These are phyloP conservation scores for Ptilorrhoa leucosticta DNA, from an alignment of 2,113 vertebrate genomes.

Conservation along the genomic window DNA sequence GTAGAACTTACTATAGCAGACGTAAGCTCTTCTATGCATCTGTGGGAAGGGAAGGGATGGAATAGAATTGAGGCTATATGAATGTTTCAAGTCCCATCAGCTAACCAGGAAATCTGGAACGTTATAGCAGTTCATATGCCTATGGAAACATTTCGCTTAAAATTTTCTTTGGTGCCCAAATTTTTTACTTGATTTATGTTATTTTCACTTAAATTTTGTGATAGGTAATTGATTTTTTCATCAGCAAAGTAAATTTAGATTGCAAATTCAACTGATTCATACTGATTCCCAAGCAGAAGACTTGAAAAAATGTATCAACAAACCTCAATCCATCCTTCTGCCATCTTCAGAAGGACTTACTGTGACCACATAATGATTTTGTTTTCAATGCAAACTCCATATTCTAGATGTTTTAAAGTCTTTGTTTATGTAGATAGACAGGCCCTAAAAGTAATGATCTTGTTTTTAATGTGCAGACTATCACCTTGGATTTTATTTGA, in stretches of 20 bases:
- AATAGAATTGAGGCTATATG: neutral
- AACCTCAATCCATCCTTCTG: neutral
- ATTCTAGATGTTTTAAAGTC: neutral
- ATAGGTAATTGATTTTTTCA: neutral
- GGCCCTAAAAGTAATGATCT: neutral
- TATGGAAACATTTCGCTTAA: neutral
- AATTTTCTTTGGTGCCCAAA: neutral
- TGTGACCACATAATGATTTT: neutral
- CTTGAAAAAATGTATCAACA: neutral
- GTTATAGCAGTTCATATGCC: neutral
- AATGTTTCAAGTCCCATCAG: neutral
- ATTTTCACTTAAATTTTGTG: neutral
- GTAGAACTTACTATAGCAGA: neutral
- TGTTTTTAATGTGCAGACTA: neutral
- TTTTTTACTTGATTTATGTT: neutral
- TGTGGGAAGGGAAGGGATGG: neutral
- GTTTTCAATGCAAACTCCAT: neutral
- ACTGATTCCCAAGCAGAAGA: neutral
- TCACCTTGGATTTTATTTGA: neutral
- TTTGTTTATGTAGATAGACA: neutral
- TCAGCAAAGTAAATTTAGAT: neutral
- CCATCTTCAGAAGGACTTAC: neutral
- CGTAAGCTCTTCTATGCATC: neutral
- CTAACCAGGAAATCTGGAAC: neutral
- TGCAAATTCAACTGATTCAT: neutral